phyloP scores from a whole-genome alignment of 1,140 invertebrate species.

The Cherax quadricarinatus region DNA sequence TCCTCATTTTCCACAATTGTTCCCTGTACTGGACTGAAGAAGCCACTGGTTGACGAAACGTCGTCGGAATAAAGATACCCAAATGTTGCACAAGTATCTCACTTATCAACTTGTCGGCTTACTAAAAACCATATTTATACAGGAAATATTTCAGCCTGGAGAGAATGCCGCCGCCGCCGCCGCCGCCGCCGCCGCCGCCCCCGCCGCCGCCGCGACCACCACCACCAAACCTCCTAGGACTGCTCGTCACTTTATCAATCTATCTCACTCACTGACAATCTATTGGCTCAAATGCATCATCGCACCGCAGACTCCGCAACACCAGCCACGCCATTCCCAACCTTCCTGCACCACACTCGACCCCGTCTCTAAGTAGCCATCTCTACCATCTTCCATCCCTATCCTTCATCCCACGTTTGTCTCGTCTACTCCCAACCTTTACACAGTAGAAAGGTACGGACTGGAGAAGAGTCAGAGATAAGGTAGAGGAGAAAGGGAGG shows the following conservation, averaged over 20 bases:
- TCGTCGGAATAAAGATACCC: too few relatives aligned
- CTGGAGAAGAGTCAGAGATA: neutral
- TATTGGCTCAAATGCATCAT: conserved; percentile 70
- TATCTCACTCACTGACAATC: conserved; percentile 66
- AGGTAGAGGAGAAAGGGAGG: neutral
- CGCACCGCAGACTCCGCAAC: conserved; percentile 6
- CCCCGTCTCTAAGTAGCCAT: neutral
- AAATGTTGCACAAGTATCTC: too few relatives aligned
- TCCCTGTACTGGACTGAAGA: too few relatives aligned
- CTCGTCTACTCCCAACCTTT: neutral
- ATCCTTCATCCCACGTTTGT: neutral
- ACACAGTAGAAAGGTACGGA: neutral
- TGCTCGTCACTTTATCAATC: conserved; percentile 65
- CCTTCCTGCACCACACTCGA: conserved; percentile 7
- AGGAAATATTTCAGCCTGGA: too few relatives aligned
- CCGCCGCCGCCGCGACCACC: conserved; percentile 13
- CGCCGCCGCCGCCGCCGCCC: neutral
- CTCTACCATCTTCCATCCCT: neutral
- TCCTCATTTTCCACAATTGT: too few relatives aligned
- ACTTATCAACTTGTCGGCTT: too few relatives aligned
- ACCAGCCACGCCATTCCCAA: conserved; percentile 9
- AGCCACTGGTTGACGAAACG: too few relatives aligned
- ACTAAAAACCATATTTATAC: too few relatives aligned
- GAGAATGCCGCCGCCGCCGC: too few relatives aligned
- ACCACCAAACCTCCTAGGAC: conserved; percentile 44